Evolutionary conservation across 2,113 vertebrate species (phyloP).

Genomic region (Crotalus horridus): DNA sequence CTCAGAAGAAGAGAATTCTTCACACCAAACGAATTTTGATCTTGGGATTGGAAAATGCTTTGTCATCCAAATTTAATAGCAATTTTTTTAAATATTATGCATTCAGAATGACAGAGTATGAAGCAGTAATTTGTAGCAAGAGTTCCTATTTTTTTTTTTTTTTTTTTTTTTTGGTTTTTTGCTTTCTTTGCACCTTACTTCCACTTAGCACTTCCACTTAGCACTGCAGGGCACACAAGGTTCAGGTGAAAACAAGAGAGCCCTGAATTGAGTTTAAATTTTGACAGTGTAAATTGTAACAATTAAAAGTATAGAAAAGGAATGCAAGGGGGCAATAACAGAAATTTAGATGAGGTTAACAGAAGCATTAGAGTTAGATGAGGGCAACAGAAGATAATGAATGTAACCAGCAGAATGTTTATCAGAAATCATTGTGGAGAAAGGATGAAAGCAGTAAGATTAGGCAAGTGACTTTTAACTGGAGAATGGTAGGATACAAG

Average conservation of each 20-base stretch:
- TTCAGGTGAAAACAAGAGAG: not conserved
- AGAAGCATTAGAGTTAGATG: not conserved
- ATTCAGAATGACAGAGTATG: not conserved
- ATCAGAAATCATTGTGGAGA: not conserved
- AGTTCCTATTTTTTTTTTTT: not conserved
- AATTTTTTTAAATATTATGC: not conserved
- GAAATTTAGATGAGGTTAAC: not conserved
- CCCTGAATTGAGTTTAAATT: not conserved
- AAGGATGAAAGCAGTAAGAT: not conserved
- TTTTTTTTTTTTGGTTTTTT: not conserved
- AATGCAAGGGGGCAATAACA: not conserved
- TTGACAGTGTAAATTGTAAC: not conserved
- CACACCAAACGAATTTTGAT: not conserved
- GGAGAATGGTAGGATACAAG: not conserved
- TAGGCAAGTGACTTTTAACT: not conserved
- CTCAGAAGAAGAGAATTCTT: not conserved
- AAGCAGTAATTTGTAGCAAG: not conserved
- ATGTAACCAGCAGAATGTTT: not conserved
- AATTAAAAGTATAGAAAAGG: not conserved
- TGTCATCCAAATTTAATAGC: not conserved
- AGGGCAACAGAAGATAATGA: not conserved
- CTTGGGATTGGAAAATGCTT: not conserved
- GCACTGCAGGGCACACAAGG: not conserved
- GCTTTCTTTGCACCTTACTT: not conserved
- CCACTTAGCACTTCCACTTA: not conserved